Conservation (phyloP, 2,888 invertebrate genomes). For the Macrosiphum euphorbiae region DNA sequence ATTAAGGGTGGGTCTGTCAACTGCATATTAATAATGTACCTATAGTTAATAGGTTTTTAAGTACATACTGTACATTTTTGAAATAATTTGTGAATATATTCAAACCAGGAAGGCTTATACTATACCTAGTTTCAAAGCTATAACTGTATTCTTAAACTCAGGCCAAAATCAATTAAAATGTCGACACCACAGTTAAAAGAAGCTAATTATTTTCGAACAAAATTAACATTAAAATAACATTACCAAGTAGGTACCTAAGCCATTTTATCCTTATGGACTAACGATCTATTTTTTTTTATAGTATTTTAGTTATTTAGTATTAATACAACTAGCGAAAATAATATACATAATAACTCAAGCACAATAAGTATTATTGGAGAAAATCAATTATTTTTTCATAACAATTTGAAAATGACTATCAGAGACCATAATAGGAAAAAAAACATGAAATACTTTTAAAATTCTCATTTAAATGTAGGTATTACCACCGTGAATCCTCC, state of each 20-base stretch:
- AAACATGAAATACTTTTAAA: too few species aligned
- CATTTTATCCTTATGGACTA: background rate
- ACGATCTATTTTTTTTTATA: background rate
- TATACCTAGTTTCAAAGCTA: background rate
- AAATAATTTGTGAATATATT: background rate
- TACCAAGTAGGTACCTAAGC: background rate
- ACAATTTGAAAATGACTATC: too few species aligned
- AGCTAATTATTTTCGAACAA: background rate
- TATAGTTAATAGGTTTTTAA: background rate
- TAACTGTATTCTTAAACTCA: background rate
- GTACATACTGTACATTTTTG: background rate
- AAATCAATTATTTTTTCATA: too few species aligned
- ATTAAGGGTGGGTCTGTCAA: background rate
- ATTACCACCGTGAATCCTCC: too few species aligned
- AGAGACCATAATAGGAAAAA: too few species aligned
- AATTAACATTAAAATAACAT: background rate
- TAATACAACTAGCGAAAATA: too few species aligned
- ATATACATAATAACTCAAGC: too few species aligned
- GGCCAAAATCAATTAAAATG: background rate
- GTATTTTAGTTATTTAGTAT: background rate
- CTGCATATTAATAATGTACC: background rate
- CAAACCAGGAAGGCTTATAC: background rate
- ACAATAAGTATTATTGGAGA: too few species aligned
- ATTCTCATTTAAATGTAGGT: too few species aligned
- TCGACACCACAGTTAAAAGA: background rate